A percentile compares a stretch with the other conserved stretches of the same genome.
These are phyloP conservation scores for Cranoglanis bouderius DNA, from an alignment of 2,113 vertebrate species.

Conservation along the genomic window DNA sequence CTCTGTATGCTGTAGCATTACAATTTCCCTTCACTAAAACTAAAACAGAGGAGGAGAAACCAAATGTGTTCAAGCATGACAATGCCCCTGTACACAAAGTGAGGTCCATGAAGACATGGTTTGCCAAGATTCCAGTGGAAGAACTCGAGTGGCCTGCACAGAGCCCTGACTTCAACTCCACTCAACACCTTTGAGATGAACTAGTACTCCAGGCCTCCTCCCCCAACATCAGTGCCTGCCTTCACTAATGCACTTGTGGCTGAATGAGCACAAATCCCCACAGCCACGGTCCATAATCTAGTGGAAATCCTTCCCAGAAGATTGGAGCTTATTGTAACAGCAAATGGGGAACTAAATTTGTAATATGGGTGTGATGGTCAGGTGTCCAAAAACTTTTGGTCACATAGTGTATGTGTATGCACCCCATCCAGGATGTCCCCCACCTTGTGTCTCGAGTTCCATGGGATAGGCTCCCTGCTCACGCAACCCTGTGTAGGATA, in stretches of 20 bases:
- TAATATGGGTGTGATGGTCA: not conserved
- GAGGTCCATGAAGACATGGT: not conserved
- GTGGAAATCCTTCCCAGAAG: not conserved
- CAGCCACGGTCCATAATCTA: not conserved
- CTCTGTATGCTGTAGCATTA: no score
- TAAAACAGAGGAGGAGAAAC: not conserved
- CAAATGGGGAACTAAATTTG: not conserved
- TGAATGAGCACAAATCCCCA: not conserved
- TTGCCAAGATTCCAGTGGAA: not conserved
- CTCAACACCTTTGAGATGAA: not conserved
- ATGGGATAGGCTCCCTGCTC: no score
- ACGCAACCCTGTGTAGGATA: no score
- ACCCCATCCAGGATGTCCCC: no score
- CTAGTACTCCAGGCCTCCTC: not conserved
- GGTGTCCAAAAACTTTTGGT: not conserved
- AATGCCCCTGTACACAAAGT: not conserved
- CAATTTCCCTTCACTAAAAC: not conserved
- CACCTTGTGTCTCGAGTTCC: no score
- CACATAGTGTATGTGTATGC: not conserved
- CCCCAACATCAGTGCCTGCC: not conserved
- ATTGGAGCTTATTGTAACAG: not conserved
- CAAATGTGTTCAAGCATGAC: not conserved
- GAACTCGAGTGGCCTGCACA: not conserved
- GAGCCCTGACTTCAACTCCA: not conserved
- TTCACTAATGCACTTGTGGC: not conserved